Evolutionary conservation across 64 coral and sea anemone genomes (phyloP), one percentile per base, ranked within the genome.

Genomic region (Astreopora myriophthalma): DNA sequence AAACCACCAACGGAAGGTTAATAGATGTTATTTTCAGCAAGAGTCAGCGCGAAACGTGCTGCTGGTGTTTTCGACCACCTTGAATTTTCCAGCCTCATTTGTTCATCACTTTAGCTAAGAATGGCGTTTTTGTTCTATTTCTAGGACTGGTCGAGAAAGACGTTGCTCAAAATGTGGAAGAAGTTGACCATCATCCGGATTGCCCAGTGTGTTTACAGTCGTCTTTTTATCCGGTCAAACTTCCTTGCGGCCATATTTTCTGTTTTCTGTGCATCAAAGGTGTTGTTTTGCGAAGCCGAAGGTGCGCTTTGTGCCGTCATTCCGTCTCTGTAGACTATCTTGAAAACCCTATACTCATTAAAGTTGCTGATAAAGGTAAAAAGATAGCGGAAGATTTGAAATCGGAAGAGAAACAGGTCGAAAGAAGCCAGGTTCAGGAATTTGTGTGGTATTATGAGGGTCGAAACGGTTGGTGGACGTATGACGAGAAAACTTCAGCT

Each of bases 221-320:
- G 22, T 70, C 85, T 75, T 90, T 85, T 33, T 99, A 96, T 62
- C 97, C 97, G 1, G 97, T 99, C 1, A 89, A 96, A 73, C 91
- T 99, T 57, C 90, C 91, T 13, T 99, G 97, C 60, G 94, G 97
- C 13, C 97, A 99, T 72, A 96, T 99, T 22, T 99, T 99, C 60
- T 99, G 97, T 69, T 99, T 96, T 91, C 82, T 99, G 19, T 99
- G 97, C 79, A 99, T 99, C 62, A 99, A 99, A 96, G 97, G 97
- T 73, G 97, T 99, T 39, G 91, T 92, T 68, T 78, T 99, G 72
- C 90, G 97, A 26, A 91, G 97, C 60, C 76, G 91, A 90, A 93
- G 86, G 31, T 99, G 97, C 44, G 97, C 97, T 58, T 74, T 99
- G 19, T 99, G 97, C 76, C 90, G 97, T 26, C 97, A 99, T 76